Percentiles rank a stretch among this genome's conserved stretches.
Evolutionary conservation across 2,113 vertebrate species (phyloP).

Genomic region (Ramphastos sulfuratus): DNA sequence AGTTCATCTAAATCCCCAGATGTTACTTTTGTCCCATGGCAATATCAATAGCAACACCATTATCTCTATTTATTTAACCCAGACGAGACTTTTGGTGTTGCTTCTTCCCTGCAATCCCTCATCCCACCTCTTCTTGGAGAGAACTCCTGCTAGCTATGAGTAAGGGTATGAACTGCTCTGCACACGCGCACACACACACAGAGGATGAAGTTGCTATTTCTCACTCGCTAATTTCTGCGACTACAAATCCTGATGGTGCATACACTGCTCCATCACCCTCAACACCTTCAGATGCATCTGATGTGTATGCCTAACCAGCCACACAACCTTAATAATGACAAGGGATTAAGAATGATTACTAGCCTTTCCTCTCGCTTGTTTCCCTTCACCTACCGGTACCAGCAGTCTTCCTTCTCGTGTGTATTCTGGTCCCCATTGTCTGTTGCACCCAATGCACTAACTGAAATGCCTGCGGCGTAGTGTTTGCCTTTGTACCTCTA

Average conservation of each 20-base stretch:
- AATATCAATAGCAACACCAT: not conserved
- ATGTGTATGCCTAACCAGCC: not conserved
- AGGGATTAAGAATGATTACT: slow-evolving; percentile 36
- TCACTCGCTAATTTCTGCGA: slow-evolving; percentile 9
- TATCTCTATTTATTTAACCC: slow-evolving; percentile 1
- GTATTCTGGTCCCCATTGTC: slow-evolving; percentile 13
- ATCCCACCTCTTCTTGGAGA: not conserved
- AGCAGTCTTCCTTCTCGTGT: not conserved
- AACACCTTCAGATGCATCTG: not conserved
- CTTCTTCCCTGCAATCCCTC: slow-evolving; percentile 18
- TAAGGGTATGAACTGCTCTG: not conserved
- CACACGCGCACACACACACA: not conserved
- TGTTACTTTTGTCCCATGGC: slow-evolving; percentile 22
- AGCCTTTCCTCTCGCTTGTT: slow-evolving; percentile 9
- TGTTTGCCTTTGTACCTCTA: not conserved
- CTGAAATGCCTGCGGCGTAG: not conserved
- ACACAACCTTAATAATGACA: slow-evolving; percentile 56
- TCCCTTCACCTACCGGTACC: not conserved
- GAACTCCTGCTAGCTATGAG: not conserved
- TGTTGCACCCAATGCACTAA: not conserved
- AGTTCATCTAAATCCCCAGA: slow-evolving; percentile 16
- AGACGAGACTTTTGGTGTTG: not conserved
- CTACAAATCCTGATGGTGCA: not conserved
- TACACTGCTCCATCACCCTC: not conserved
- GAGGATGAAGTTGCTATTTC: not conserved